phyloP scores from a whole-genome alignment of 1,140 invertebrate genomes.

The Pollicipes pollicipes region DNA sequence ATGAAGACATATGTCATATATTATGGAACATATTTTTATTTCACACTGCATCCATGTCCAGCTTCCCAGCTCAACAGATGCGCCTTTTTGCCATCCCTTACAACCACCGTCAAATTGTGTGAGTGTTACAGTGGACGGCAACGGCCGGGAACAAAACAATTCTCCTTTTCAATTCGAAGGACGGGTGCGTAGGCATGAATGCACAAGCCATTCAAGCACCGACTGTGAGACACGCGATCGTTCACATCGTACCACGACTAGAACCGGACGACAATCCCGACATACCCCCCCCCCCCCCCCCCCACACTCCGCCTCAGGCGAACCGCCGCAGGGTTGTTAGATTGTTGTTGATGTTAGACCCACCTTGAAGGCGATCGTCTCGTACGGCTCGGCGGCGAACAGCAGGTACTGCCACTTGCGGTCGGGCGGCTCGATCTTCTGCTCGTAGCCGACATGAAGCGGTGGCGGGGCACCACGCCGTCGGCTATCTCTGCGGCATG shows the following conservation, averaged over 20 bases:
- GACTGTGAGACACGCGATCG: too few relatives aligned
- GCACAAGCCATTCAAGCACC: too few relatives aligned
- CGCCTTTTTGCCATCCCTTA: too few relatives aligned
- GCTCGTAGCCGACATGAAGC: constrained; percentile 99
- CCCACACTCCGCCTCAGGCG: background rate
- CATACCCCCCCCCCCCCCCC: background rate
- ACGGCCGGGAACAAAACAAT: too few relatives aligned
- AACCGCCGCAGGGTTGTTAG: too few relatives aligned
- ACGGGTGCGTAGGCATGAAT: too few relatives aligned
- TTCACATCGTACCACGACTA: too few relatives aligned
- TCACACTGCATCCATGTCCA: background rate
- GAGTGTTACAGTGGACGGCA: too few relatives aligned
- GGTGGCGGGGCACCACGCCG: constrained; percentile 73
- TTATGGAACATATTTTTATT: background rate
- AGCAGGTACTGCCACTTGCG: constrained; percentile 99
- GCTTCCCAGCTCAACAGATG: too few relatives aligned
- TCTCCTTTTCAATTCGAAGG: too few relatives aligned
- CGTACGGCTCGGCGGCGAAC: constrained; percentile 98
- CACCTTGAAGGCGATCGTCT: constrained; percentile 96
- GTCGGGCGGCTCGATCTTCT: constrained; percentile 97
- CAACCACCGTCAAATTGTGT: too few relatives aligned
- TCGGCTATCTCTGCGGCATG: constrained; percentile 74
- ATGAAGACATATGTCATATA: background rate
- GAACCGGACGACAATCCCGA: background rate
- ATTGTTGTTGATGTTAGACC: background rate